Evolutionary conservation across 2,113 vertebrate species (phyloP), one percentile per base, ranked within the genome.

Genomic region (Corydoras maculifer): DNA sequence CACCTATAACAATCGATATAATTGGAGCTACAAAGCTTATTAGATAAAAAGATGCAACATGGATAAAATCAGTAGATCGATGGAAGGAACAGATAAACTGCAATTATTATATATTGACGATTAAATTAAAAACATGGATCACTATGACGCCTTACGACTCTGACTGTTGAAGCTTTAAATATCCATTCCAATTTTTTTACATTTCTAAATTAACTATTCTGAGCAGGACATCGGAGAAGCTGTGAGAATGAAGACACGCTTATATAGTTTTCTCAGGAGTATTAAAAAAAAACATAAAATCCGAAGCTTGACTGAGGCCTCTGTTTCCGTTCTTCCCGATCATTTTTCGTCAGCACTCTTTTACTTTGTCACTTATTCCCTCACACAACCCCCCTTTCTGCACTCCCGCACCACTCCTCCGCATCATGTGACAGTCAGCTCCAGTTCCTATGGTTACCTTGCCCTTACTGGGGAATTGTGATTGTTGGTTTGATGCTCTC

Each of bases 401-500:
- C 62, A 18, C 77, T 61, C 15, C 60, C 65, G 60, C 69, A 69
- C 67, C 80, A 75, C 86, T 86, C 81, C 83, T 82, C 83, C 73
- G 76, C 83, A 83, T 86, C 88, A 90, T 80, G 84, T 89, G 90
- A 88, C 80, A 84, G 78, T 87, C 83, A 76, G 85, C 79, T 86
- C 86, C 84, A 84, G 90, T 91, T 91, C 83, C 88, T 82, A 91
- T 89, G 85, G 87, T 72, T 81, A 90, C 87, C 72, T 70, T 77
- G 74, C 76, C 86, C 84, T 86, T 89, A 85, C 84, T 82, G 77
- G 83, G 81, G 18, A 82, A 89, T 88, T 87, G 85, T 79, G 77
- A 82, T 82, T 72, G 79, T 76, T 78, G 72, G 78, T 81, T 76
- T 65, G 55, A 69, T 70, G 79, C 65, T 31, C 72, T 73, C 62